phyloP scores from a whole-genome alignment of 2,797 vertebrate species.

The Bovichtus diacanthus region DNA sequence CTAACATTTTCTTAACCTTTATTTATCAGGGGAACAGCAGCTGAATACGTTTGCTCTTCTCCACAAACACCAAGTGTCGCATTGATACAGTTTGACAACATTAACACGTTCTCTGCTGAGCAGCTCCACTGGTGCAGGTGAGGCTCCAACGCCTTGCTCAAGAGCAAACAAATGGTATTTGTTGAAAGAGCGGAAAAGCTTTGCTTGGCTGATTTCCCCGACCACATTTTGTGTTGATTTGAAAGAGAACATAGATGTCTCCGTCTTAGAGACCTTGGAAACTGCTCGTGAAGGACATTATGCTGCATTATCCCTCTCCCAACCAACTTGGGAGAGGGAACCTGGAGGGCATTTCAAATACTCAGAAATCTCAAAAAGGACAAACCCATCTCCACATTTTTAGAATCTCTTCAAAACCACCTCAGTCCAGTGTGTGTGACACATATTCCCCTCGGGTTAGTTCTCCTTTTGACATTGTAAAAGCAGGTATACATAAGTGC shows the following conservation, averaged over 20 bases:
- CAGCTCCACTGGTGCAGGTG: neutral
- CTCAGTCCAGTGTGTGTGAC: neutral
- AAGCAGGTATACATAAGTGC: neutral
- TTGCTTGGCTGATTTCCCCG: slow-evolving; percentile 12
- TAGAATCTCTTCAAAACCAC: slow-evolving; percentile 14
- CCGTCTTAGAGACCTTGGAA: neutral
- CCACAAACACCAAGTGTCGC: slow-evolving; percentile 16
- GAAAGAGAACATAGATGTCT: neutral
- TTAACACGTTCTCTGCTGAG: neutral
- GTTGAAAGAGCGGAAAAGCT: neutral
- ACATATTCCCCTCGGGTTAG: neutral
- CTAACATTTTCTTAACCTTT: slow-evolving; percentile 47
- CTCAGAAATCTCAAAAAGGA: slow-evolving; percentile 1
- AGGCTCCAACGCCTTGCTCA: neutral
- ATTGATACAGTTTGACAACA: neutral
- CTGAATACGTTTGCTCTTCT: slow-evolving; percentile 7
- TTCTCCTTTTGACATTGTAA: slow-evolving; percentile 27
- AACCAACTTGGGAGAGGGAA: neutral
- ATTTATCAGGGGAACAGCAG: slow-evolving; percentile 41
- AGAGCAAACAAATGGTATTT: neutral
- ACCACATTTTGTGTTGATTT: slow-evolving; percentile 2
- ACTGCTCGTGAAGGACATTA: neutral
- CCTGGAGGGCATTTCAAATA: neutral
- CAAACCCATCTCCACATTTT: neutral
- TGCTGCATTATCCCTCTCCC: neutral